Evolutionary conservation across 37 sponge, comb jelly and placozoan genomes (phyloP), one percentile per base, ranked within the genome.

Genomic region (Tethya wilhelma): DNA sequence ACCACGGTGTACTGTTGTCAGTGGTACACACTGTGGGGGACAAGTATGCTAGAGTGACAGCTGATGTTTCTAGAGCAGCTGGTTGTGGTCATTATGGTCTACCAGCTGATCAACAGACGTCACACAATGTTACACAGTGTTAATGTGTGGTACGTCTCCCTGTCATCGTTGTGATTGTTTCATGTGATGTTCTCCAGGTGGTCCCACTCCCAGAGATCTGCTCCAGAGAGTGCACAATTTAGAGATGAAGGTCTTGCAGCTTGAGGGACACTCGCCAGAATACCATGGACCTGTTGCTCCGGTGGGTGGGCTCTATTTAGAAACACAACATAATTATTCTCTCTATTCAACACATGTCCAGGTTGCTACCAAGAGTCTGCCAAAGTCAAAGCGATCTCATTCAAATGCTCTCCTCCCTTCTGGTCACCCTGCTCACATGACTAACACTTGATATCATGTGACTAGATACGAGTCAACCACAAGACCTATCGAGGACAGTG

Each of bases 171-270:
- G 1, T 38, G 5, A 32, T 39, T 40, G 29, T 23, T 0, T 34
- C 42, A 23, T 38, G 28, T 2, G 4, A n/a, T 23, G 25, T 25
- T 26, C 33, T 34, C 9, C 39, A 68, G 80, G 44, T 4, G 70
- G 71, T 17, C 12, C 23, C 46, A 81, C 69, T 30, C 85, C 77
- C 22, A 63, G 56, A 41, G 78, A 84, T 31, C 41, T 87, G 46
- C 28, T 87, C 20, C 74, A 74, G 60, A 64, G 87, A 43, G 69
- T 87, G 34, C 45, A 49, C 4, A 53, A 56, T 9, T 55, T 87
- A 32, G 87, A 87, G 62, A 64, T 49, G 64, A 79, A 74, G 23
- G 40, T 87, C 29, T 62, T 87, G 44, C 57, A 64, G 8, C 19
- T 87, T n/a, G 87, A 87, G 56, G 74, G 81, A 1, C 33, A 32